Evolutionary conservation across 1,140 invertebrate species (phyloP), one percentile per base, ranked within the genome.

Genomic region (Ooceraea biroi): DNA sequence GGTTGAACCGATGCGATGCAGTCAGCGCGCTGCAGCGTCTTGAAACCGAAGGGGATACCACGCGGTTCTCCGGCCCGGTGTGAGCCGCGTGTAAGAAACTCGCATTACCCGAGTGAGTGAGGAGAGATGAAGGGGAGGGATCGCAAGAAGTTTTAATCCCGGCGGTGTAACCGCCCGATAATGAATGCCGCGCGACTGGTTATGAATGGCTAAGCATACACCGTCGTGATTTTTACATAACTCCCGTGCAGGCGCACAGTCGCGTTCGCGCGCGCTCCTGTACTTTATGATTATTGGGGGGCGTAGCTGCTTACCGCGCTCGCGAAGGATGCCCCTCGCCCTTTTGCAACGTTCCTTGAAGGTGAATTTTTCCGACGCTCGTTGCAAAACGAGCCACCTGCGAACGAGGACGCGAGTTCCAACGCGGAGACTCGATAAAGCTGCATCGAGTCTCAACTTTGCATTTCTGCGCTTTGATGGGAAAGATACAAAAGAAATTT

Each of bases 221-320:
- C 66, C 57, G 71, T 44, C n/a, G 57, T 14, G 5, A 91, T 91
- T 91, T 91, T 91, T 91, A 69, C 80, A 19, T 82, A 82, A 71
- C 78, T 65, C 65, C 55, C 82, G 61, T 63, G 60, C 58, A 72
- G 69, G 78, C 69, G 82, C 78, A 50, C 66, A 86, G 55, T 30
- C 76, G 83, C 52, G n/a, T n/a, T n/a, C n/a, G n/a, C n/a, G n/a
- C n/a, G 58, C 36, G 7, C 57, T 69, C 83, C 69, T 50, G 84
- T 90, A 88, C 90, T 92, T 92, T 91, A 91, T 86, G 91, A 91
- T 92, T 91, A 92, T 92, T 90, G 78, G 86, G 90, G 90, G 91
- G 91, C 89, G 90, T 91, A 84, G 84, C 87, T 86, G 84, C 76
- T 86, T 66, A 83, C 73, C n/a, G n/a, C 63, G 44, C 58, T n/a